Conservation (phyloP, 2,888 invertebrate species). For the Chalcosyrphus nemorum region DNA sequence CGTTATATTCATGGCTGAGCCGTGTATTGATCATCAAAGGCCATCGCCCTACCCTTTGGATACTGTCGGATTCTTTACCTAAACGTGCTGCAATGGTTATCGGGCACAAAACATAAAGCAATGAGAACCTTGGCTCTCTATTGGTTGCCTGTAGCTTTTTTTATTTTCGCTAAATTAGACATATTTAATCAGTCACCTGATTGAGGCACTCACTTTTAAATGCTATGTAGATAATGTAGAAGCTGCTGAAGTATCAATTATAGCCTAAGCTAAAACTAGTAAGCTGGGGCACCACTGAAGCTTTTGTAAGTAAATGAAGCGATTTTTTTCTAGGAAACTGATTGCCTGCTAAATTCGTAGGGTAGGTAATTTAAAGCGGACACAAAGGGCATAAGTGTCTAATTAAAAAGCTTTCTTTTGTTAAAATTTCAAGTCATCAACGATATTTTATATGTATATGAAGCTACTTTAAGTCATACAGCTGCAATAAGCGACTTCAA, state of each 20-base stretch:
- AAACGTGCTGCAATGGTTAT: too few species aligned
- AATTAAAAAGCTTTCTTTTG: background rate
- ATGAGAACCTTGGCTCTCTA: too few species aligned
- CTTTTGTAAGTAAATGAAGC: background rate
- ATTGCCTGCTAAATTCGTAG: background rate
- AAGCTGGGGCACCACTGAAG: too few species aligned
- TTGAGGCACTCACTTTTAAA: background rate
- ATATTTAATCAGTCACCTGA: background rate
- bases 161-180: background rate
- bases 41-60: too few species aligned
- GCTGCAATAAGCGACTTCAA: too few species aligned
- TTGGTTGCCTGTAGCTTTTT: background rate
- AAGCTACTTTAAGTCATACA: too few species aligned
- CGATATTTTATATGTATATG: too few species aligned
- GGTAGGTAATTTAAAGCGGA: background rate
- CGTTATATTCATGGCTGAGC: too few species aligned
- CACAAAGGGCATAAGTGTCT: background rate
- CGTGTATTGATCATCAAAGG: too few species aligned
- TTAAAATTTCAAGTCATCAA: too few species aligned
- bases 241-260: background rate
- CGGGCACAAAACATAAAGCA: too few species aligned
- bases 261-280: background rate
- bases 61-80: too few species aligned
- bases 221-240: background rate
- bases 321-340: background rate